These are phyloP conservation scores for Catharus bicknelli DNA, from an alignment of 2,113 vertebrate genomes.

Conservation along the genomic window DNA sequence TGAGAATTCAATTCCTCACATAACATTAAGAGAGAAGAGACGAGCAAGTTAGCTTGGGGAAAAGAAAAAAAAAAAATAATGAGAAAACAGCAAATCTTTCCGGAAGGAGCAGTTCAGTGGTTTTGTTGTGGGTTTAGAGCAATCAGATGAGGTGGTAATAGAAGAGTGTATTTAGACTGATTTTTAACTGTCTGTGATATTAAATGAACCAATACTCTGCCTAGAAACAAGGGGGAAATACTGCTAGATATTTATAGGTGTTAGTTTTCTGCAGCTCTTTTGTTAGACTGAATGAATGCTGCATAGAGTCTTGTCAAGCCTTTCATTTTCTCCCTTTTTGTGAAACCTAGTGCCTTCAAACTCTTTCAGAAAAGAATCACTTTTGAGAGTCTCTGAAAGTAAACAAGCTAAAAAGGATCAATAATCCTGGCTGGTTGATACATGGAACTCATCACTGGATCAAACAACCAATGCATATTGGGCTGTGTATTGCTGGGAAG, in stretches of 20 bases:
- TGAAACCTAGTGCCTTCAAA: background rate
- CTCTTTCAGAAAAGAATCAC: background rate
- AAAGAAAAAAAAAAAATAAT: background rate
- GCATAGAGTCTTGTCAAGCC: background rate
- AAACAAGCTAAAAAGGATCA: background rate
- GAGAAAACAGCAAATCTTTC: background rate
- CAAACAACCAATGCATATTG: background rate
- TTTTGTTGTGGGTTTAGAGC: background rate
- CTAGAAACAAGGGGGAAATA: background rate
- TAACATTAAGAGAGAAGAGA: background rate
- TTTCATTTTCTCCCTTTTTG: constrained; percentile 18
- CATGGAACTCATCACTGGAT: background rate
- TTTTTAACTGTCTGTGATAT: background rate
- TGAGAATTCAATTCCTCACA: background rate
- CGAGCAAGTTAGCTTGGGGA: background rate
- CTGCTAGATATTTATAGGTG: constrained; percentile 10
- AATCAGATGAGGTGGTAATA: constrained; percentile 5
- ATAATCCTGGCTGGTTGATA: background rate
- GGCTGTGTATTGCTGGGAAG: background rate
- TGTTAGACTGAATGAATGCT: background rate
- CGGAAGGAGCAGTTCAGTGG: background rate
- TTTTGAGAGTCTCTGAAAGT: constrained; percentile 11
- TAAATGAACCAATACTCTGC: background rate
- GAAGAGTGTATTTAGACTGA: background rate
- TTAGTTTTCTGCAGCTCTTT: constrained; percentile 19